Base-by-base conservation (phyloP, 2,888 invertebrate genomes). In the Xylocampa areola region DNA sequence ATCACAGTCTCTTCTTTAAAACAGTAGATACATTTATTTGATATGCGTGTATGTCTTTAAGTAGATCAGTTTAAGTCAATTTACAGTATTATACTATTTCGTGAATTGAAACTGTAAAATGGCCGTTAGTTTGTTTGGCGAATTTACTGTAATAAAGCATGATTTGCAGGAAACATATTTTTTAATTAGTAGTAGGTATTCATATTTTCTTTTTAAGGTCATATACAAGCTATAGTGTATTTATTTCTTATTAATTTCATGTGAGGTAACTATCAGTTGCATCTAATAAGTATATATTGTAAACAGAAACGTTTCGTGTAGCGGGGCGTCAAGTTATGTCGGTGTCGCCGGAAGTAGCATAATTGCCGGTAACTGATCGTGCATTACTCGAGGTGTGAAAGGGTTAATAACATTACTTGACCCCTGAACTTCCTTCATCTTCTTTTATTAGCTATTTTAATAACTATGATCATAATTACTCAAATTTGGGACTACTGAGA, bases 331-430 rank as follows among this genome's bases (percentile, higher is more conserved):
- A 80, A 79, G 80, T 79, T 81, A 73, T 79, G 81, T 77, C 73
- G 79, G 83, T 78, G 76, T 76, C 77, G 76, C 88, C 91, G 91
- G 91, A 92, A 90, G 85, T 77, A 63, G 70, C 69, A 85, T 92
- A 92, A 92, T 92, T 90, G 87, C 82, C 82, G 87, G 91, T 90
- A 90, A 90, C 88, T 82, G 89, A 92, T 90, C 88, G 85, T 81
- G 86, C 84, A 86, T 86, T 88, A 87, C 87, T 68, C 73, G 82
- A 90, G 89, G 92, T 91, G 92, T 90, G 88, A 91, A 90, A 87
- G 90, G 91, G 90, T 91, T 91, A 92, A 91, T 88, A 91, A 89
- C 91, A 91, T 86, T 84, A 82, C 86, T 92, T 92, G 91, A 92
- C 91, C 92, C 85, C 75, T 83, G 79, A 81, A 82, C 82, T 86